Percentiles rank a stretch among this genome's conserved stretches.
Conservation (phyloP, 2,797 vertebrate species). For the Parotocinclus haroldoi region DNA sequence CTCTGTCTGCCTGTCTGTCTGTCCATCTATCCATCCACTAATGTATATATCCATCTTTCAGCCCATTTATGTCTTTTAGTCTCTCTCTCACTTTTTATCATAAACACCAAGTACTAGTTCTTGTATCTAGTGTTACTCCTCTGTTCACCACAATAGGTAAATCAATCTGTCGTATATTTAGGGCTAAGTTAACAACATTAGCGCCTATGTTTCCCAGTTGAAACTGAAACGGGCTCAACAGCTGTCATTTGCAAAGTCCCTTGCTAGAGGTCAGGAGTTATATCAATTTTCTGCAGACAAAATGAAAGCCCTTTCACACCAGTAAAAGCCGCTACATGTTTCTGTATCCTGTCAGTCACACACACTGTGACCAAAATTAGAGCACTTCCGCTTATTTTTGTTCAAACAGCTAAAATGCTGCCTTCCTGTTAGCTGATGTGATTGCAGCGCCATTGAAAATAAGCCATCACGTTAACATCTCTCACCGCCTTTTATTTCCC, state of each 20-base stretch:
- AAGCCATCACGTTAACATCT: constrained; percentile 14
- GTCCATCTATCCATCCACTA: too few relatives aligned
- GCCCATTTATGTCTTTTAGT: too few relatives aligned
- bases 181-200: not conserved
- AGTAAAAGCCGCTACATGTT: too few relatives aligned
- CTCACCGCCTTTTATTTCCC: constrained; percentile 4
- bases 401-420: constrained; percentile 22
- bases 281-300: constrained; percentile 30
- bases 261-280: constrained; percentile 7
- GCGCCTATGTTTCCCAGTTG: not conserved
- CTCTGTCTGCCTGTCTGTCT: too few relatives aligned
- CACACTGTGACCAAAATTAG: constrained; percentile 8
- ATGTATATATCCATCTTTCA: too few relatives aligned
- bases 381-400: constrained; percentile 15
- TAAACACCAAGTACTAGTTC: too few relatives aligned
- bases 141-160: too few relatives aligned
- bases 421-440: constrained; percentile 12
- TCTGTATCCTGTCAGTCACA: constrained; percentile 1
- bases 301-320: constrained; percentile 29
- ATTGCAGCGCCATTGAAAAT: constrained; percentile 11
- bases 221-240: constrained; percentile 32
- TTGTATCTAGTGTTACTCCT: too few relatives aligned
- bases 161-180: too few relatives aligned
- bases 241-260: constrained; percentile 6
- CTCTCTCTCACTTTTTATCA: too few relatives aligned